Evolutionary conservation across 2,113 vertebrate genomes (phyloP).

Genomic region (Montifringilla adamsi): DNA sequence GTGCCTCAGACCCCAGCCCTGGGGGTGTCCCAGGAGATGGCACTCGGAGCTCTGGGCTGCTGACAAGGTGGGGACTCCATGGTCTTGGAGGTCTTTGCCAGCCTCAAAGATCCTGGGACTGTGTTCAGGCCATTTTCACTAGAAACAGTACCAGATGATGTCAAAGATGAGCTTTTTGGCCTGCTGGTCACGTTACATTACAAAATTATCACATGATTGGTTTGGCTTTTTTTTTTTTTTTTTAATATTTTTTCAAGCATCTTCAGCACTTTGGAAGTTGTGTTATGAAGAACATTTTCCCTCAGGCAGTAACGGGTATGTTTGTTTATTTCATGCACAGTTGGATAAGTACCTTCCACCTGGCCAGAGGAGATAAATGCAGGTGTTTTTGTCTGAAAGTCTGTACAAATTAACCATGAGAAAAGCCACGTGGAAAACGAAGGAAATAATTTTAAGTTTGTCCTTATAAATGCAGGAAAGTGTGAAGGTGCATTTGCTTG

Average conservation of each 20-base stretch:
- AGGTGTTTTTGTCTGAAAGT: neutral
- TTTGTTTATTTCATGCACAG: neutral
- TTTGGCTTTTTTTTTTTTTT: neutral
- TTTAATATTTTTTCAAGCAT: neutral
- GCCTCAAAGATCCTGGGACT: fast-evolving
- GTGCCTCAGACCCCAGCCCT: fast-evolving
- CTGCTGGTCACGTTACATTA: neutral
- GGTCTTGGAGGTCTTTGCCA: neutral
- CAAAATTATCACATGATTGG: fast-evolving
- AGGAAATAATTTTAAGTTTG: neutral
- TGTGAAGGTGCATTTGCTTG: neutral
- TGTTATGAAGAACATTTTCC: neutral
- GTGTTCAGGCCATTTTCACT: neutral
- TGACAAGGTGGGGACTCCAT: no score
- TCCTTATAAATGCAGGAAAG: neutral
- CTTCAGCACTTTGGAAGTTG: neutral
- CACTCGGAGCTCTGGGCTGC: neutral
- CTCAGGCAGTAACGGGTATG: neutral
- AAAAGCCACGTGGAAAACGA: neutral
- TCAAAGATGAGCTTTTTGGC: neutral
- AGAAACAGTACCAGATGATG: fast-evolving
- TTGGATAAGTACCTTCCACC: neutral
- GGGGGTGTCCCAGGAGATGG: neutral
- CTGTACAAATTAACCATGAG: neutral
- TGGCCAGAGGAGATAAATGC: neutral